A percentile compares a stretch with the other conserved stretches of the same genome.
Evolutionary conservation across 30 jellyfish, hydroid and myxozoan genomes (phyloP).

Genomic region (Aurelia sp.): DNA sequence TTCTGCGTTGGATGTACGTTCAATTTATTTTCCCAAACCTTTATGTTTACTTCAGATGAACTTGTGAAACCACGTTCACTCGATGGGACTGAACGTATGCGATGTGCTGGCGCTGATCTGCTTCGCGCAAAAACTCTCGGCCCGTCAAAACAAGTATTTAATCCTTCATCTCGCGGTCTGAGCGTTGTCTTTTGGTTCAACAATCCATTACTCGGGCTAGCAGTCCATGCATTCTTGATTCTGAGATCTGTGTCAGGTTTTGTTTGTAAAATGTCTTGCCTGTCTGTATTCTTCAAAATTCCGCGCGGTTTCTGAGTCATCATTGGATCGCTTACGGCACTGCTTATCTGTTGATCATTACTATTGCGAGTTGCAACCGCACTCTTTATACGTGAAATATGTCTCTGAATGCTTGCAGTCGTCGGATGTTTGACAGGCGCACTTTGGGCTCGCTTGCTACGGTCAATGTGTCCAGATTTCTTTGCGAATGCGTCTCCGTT

Average conservation of each 20-base stretch:
- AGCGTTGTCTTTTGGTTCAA: slow-evolving; percentile 6
- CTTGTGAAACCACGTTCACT: slow-evolving; percentile 81
- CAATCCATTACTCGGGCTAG: slow-evolving; percentile 10
- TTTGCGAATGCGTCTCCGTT: background rate
- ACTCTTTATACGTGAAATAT: slow-evolving; percentile 62
- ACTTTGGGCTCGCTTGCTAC: slow-evolving; percentile 58
- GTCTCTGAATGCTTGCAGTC: slow-evolving; percentile 33
- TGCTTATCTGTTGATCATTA: background rate
- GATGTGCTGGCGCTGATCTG: slow-evolving; percentile 88
- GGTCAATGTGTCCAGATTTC: background rate
- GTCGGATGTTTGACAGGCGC: slow-evolving; percentile 57
- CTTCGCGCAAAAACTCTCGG: slow-evolving; percentile 69
- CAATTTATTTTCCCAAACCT: slow-evolving; percentile 53
- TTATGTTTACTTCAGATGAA: slow-evolving; percentile 48
- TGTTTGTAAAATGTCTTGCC: background rate
- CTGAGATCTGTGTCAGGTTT: background rate
- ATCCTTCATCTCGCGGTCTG: background rate
- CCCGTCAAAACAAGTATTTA: background rate
- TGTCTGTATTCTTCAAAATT: background rate
- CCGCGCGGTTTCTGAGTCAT: background rate
- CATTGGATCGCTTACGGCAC: background rate
- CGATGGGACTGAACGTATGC: slow-evolving; percentile 64
- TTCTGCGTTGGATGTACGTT: background rate
- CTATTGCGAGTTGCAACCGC: slow-evolving; percentile 44
- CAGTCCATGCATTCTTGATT: slow-evolving; percentile 31